Percentiles rank a stretch among this genome's conserved stretches.
These are phyloP conservation scores for Pristionchus mayeri DNA, from an alignment of 2,888 invertebrate genomes.

Conservation along the genomic window DNA sequence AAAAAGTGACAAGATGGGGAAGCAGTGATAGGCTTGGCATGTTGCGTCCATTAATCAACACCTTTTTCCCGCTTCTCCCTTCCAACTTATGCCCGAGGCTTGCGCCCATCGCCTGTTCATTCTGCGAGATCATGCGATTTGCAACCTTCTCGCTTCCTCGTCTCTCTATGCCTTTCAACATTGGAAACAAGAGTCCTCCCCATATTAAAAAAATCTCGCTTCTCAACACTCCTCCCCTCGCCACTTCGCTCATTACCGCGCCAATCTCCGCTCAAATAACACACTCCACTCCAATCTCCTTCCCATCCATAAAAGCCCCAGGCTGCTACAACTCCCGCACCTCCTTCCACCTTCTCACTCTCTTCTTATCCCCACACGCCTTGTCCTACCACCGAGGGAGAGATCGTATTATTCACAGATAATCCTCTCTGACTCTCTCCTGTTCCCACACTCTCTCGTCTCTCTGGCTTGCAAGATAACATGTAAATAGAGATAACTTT, in stretches of 20 bases:
- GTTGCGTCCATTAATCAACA: constrained; percentile 25
- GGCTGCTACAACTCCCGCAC: neutral
- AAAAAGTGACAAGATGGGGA: neutral
- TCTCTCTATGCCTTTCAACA: no score
- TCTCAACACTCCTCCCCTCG: neutral
- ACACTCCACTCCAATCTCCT: neutral
- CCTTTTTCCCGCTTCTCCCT: neutral
- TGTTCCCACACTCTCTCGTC: neutral
- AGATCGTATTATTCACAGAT: no score
- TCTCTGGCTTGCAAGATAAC: no score
- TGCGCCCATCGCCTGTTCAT: neutral
- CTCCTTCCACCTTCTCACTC: no score
- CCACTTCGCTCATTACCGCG: neutral
- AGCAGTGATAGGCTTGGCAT: neutral
- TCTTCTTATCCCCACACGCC: no score
- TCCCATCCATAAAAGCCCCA: neutral
- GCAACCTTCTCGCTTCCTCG: neutral
- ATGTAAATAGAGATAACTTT: no score
- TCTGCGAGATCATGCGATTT: neutral
- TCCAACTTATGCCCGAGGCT: neutral
- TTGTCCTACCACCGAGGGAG: no score
- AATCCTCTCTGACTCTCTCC: neutral
- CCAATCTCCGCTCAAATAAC: neutral
- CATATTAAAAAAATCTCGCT: neutral
- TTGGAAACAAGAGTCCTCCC: no score